These are phyloP conservation scores for Ennomos erosarius DNA, from an alignment of 2,888 invertebrate genomes.

Conservation along the genomic window DNA sequence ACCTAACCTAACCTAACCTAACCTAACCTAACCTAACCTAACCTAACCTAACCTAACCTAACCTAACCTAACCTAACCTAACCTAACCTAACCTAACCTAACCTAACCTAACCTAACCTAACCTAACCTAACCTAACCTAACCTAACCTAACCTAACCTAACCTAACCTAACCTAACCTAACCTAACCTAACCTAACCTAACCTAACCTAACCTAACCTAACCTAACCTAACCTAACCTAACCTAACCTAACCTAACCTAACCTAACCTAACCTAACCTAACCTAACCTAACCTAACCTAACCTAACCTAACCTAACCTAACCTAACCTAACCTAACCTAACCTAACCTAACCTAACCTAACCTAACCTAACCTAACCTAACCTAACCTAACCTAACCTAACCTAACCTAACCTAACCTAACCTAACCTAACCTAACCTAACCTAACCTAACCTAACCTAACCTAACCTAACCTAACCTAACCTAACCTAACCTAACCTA, in stretches of 20 bases:
- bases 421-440: too few species aligned
- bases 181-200: conserved; percentile 39
- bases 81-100: conserved; percentile 37
- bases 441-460: too few species aligned
- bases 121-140: conserved; percentile 39
- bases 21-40: conserved; percentile 41
- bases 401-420: too few species aligned
- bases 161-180: conserved; percentile 39
- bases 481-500: too few species aligned
- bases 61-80: conserved; percentile 35
- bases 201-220: conserved; percentile 35
- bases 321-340: too few species aligned
- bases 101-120: conserved; percentile 40
- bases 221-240: conserved; percentile 32
- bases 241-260: conserved; percentile 32
- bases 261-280: conserved; percentile 36
- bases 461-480: too few species aligned
- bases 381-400: too few species aligned
- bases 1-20: conserved; percentile 44
- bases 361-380: too few species aligned
- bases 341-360: too few species aligned
- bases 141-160: conserved; percentile 38
- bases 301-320: too few species aligned
- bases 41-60: conserved; percentile 40
- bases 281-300: too few species aligned